phyloP scores from a whole-genome alignment of 1,140 invertebrate genomes.

The Zaprionus africanus region DNA sequence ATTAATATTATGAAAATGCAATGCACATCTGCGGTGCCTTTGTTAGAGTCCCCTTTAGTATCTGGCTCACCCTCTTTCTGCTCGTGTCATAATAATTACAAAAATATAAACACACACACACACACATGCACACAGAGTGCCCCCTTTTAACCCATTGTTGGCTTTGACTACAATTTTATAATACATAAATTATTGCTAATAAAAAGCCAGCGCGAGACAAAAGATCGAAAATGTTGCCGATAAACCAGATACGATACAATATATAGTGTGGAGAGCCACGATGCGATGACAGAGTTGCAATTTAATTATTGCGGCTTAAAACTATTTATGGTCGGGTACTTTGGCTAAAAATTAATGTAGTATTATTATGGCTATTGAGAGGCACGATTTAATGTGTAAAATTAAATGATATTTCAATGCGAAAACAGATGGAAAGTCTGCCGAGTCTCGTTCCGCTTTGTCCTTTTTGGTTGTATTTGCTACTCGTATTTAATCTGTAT shows the following conservation, averaged over 20 bases:
- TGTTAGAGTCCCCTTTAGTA: slow-evolving; percentile 40
- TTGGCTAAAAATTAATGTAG: slow-evolving; percentile 30
- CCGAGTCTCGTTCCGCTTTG: no score
- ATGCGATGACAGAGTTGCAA: slow-evolving; percentile 37
- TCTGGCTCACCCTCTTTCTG: slow-evolving; percentile 2
- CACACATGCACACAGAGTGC: no score
- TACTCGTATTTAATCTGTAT: slow-evolving; percentile 12
- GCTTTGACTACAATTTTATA: slow-evolving; percentile 51
- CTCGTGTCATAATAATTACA: slow-evolving; percentile 45
- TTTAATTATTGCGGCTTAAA: slow-evolving; percentile 33
- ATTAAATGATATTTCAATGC: slow-evolving; percentile 5
- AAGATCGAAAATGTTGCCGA: slow-evolving; percentile 32
- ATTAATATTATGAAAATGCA: slow-evolving; percentile 77
- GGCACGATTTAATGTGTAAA: slow-evolving; percentile 4
- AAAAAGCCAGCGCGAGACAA: slow-evolving; percentile 34
- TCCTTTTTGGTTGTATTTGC: not conserved
- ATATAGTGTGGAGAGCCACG: not conserved
- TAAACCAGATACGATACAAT: slow-evolving; percentile 17
- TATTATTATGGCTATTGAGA: slow-evolving; percentile 17
- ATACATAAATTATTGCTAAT: slow-evolving; percentile 39
- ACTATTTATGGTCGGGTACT: slow-evolving; percentile 19
- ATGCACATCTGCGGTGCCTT: slow-evolving; percentile 68
- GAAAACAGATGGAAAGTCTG: not conserved
- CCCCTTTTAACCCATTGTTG: slow-evolving; percentile 20
- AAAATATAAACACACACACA: slow-evolving; percentile 18